Base-by-base conservation (phyloP, 2,888 invertebrate genomes). In the Athalia cordata region DNA sequence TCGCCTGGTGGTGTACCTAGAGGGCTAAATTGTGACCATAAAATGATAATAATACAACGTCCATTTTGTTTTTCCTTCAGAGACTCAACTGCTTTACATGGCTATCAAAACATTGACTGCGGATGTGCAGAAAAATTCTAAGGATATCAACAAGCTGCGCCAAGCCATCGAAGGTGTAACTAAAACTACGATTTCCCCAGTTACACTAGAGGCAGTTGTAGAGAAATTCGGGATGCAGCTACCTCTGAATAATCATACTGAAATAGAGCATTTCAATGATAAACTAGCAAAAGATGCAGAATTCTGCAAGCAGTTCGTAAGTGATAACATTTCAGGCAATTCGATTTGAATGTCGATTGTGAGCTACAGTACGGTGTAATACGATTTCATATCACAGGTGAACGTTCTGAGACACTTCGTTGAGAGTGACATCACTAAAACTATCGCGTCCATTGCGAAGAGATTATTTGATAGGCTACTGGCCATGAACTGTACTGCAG, bases 281-380 rank as follows among this genome's bases (percentile, higher is more conserved):
- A 61, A 61, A 61, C 15, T 61, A 15, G 15, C 2, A 7, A 15
- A 61, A n/a, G 15, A 61, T 61, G n/a, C n/a, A 61, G 13, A 61
- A 61, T 61, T 61, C 61, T 61, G 61, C 61, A 61, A 7, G 7
- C 13, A 61, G 61, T 61, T 61, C 15, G 61, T 61, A 61, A 61
- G 61, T 61, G n/a, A 61, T 7, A 61, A 61, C n/a, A 61, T 9
- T 55, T n/a, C 55, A 55, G 55, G 7, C n/a, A 61, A 13, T 61
- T 61, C 7, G 7, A 15, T 9, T 61, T 61, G 15, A 13, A 7
- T 7, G 7, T 7, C 15, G 7, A 61, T 61, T 55, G 11, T 55
- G 55, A 55, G 55, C 8, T 55, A 55, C 55, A n/a, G n/a, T n/a
- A n/a, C n/a, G n/a, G 55, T 9, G 15, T 61, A 61, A 61, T 13